These are phyloP conservation scores for Ibycter americanus DNA, from an alignment of 2,797 vertebrate species.

Conservation along the genomic window DNA sequence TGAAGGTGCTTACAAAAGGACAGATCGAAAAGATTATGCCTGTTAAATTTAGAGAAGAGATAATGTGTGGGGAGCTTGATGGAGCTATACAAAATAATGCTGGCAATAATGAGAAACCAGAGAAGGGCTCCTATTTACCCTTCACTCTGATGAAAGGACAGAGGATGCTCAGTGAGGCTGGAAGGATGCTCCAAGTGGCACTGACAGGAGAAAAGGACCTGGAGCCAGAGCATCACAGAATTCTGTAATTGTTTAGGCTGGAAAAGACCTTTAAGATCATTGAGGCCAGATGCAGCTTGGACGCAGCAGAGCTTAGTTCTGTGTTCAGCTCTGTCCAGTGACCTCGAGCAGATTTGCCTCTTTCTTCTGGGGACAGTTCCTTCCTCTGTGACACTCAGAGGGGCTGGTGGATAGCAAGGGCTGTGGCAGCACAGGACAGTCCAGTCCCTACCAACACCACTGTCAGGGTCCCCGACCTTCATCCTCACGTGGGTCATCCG, in stretches of 20 bases:
- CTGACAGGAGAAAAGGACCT: background rate
- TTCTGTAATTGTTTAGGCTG: background rate
- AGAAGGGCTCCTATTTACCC: background rate
- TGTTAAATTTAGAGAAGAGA: slow-evolving; percentile 27
- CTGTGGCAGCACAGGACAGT: background rate
- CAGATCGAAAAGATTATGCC: slow-evolving; percentile 11
- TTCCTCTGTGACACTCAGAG: background rate
- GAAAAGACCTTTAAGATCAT: background rate
- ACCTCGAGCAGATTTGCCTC: background rate
- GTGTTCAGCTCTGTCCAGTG: fast-evolving
- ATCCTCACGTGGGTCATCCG: background rate
- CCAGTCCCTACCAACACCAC: background rate
- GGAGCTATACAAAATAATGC: background rate
- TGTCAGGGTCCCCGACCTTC: background rate
- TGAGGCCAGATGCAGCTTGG: fast-evolving
- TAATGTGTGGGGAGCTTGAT: background rate
- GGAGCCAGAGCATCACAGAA: background rate
- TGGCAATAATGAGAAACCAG: background rate
- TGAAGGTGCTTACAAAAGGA: slow-evolving; percentile 1
- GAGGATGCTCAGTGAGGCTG: background rate
- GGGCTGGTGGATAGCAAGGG: background rate
- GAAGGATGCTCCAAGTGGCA: background rate
- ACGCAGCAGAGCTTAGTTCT: background rate
- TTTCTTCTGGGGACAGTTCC: background rate
- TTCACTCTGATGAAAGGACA: background rate